phyloP scores from a whole-genome alignment of 2,888 invertebrate species.

The Synanthedon vespiformis region DNA sequence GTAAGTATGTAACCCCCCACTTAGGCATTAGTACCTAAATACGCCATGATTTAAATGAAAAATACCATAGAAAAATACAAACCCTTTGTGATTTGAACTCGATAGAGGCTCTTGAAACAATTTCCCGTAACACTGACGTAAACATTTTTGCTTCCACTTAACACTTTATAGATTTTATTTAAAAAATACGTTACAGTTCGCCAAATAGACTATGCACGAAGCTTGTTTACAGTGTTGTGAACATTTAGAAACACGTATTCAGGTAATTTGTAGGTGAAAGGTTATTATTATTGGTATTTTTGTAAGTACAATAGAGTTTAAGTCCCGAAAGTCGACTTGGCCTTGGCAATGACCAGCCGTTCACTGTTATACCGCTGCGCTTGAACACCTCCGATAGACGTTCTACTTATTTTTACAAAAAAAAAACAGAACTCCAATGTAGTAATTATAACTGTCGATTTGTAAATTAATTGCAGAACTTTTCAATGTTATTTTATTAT shows the following conservation, averaged over 20 bases:
- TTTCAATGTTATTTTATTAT: no score
- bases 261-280: slow-evolving; percentile 22
- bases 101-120: slow-evolving; percentile 46
- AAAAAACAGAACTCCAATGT: not conserved
- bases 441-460: not conserved
- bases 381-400: slow-evolving; percentile 36
- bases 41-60: not conserved
- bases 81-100: slow-evolving; percentile 49
- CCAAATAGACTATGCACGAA: not conserved
- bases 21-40: no score
- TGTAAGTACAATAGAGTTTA: slow-evolving; percentile 11
- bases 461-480: not conserved
- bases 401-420: not conserved
- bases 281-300: slow-evolving; percentile 25
- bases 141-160: slow-evolving; percentile 46
- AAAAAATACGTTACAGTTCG: not conserved
- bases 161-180: not conserved
- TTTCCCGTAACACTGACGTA: slow-evolving; percentile 49
- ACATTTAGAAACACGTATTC: slow-evolving; percentile 7
- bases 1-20: no score
- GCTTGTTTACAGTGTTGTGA: not conserved
- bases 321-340: slow-evolving; percentile 33
- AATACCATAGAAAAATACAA: not conserved
- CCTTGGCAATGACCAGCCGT: slow-evolving; percentile 66
- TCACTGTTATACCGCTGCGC: slow-evolving; percentile 51